Evolutionary conservation across 1,140 invertebrate species (phyloP).

Genomic region (Archivesica marissinica): DNA sequence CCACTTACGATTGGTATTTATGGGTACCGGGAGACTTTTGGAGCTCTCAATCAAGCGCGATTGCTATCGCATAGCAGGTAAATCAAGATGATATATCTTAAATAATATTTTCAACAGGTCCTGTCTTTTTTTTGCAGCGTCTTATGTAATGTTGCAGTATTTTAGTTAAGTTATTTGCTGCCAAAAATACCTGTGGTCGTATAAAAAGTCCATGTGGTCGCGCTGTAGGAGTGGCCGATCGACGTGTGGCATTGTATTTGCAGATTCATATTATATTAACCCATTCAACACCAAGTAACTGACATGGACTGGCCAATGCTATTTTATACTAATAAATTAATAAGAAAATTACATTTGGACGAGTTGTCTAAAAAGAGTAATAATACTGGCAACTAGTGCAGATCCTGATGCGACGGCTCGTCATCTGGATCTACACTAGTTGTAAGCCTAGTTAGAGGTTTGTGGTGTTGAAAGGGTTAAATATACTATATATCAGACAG

Average conservation of each 20-base stretch:
- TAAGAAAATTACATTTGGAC: too few species aligned
- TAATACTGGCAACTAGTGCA: too few species aligned
- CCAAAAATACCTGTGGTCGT: not conserved
- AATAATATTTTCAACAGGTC: not conserved
- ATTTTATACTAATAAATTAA: too few species aligned
- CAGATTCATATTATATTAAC: not conserved
- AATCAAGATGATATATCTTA: slow-evolving; percentile 13
- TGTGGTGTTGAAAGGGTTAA: too few species aligned
- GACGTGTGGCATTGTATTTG: not conserved
- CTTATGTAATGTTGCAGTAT: not conserved
- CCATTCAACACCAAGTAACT: too few species aligned
- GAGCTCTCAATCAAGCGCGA: slow-evolving; percentile 37
- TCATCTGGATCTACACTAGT: too few species aligned
- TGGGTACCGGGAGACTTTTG: slow-evolving; percentile 23
- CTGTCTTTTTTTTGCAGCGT: slow-evolving; percentile 9
- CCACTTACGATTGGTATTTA: slow-evolving; percentile 47
- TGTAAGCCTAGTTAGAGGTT: too few species aligned
- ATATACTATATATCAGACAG: too few species aligned
- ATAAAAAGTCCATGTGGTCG: not conserved
- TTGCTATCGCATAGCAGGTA: slow-evolving; percentile 23
- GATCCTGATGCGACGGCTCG: too few species aligned
- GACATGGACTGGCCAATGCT: too few species aligned
- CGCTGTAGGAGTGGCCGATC: not conserved
- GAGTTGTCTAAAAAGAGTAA: too few species aligned
- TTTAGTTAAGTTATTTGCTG: not conserved